Base-by-base conservation (phyloP, 2,113 vertebrate species). In the Antechinus flavipes region DNA sequence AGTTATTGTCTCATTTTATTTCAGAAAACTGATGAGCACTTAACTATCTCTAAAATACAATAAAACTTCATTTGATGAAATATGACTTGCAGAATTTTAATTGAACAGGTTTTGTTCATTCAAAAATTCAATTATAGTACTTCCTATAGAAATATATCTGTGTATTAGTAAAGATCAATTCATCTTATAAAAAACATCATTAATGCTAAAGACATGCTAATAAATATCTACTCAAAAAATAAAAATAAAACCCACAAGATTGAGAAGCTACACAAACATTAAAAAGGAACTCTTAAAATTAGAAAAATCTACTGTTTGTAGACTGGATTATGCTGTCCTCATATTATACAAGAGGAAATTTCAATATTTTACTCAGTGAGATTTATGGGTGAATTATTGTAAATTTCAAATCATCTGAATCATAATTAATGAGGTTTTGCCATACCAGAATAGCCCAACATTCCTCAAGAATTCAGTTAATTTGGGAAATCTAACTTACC, bases 401-500 rank as follows among this genome's bases (percentile, higher is more conserved):
- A 95, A 16, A 22, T 56, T 95, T n/a, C 4, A 95, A 96, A 92
- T 89, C 93, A 95, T 96, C 0, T 92, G 49, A 47, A 91, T 92
- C 25, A 61, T 54, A 97, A 93, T 84, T 58, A 93, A 56, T 92
- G 93, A 91, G 42, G 68, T 5, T 94, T 94, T 94, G n/a, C 24
- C 12, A 90, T 61, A 58, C 30, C 55, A 84, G 27, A 89, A 92
- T 94, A 97, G 93, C 35, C 55, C 23, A n/a, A 95, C 26, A 93
- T 54, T 93, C n/a, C 30, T 95, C 53, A 93, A 92, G 97, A 97
- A 61, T 56, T 92, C 53, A 76, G 96, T 91, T 93, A 54, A 94
- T 95, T 47, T 55, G 93, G 93, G 91, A 93, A 76, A 90, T 90
- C 8, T 23, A 95, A 97, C 99, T 99, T 98, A 99, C 99, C 99